phyloP scores from a whole-genome alignment of 1,140 invertebrate genomes.

The Sminthurides bifidus region DNA sequence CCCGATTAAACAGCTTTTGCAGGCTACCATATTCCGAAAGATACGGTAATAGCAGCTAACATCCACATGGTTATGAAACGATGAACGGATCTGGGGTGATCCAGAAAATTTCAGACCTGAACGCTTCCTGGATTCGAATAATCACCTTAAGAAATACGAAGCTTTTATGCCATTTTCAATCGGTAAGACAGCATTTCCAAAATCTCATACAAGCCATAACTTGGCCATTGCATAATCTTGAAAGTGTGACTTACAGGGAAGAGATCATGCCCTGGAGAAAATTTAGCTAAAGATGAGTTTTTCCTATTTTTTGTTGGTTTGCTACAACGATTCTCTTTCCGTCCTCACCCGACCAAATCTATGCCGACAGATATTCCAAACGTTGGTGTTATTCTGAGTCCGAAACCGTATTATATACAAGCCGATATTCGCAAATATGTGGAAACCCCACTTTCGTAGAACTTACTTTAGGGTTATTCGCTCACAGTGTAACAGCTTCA shows the following conservation, averaged over 20 bases:
- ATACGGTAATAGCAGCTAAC: slow-evolving; percentile 72
- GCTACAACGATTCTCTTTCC: slow-evolving; percentile 24
- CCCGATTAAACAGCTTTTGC: slow-evolving; percentile 13
- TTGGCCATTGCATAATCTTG: background rate
- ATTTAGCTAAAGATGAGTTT: slow-evolving; percentile 24
- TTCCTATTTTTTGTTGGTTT: slow-evolving; percentile 26
- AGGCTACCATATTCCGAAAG: slow-evolving; percentile 41
- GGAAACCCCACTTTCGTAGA: too few relatives aligned
- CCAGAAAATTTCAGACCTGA: slow-evolving; percentile 64
- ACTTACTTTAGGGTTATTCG: too few relatives aligned
- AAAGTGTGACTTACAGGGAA: slow-evolving; percentile 15
- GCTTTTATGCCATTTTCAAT: slow-evolving; percentile 29
- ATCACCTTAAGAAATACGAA: slow-evolving; percentile 51
- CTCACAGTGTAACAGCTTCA: too few relatives aligned
- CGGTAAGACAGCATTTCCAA: slow-evolving; percentile 12
- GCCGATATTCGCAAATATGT: too few relatives aligned
- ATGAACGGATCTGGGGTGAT: slow-evolving; percentile 54
- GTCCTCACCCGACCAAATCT: background rate
- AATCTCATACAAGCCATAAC: background rate
- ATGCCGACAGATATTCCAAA: slow-evolving; percentile 17
- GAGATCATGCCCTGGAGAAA: slow-evolving; percentile 29
- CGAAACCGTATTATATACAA: slow-evolving; percentile 17
- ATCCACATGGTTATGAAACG: slow-evolving; percentile 61
- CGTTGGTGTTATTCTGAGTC: slow-evolving; percentile 23
- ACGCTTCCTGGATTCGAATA: slow-evolving; percentile 53